phyloP scores from a whole-genome alignment of 2,888 invertebrate species.

The Orthosia gracilis region DNA sequence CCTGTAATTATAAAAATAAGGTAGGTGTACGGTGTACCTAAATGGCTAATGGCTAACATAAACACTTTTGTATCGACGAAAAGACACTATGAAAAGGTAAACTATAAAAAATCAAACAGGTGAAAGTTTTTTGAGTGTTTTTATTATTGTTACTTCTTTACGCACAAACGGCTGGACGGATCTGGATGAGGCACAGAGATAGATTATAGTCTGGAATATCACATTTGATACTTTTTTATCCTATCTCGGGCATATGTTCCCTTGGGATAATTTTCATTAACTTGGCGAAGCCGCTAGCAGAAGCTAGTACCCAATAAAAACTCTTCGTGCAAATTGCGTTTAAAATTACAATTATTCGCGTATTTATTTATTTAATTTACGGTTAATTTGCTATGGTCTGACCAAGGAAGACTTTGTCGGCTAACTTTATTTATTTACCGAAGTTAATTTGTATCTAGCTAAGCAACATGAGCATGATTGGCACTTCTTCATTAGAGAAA shows the following conservation, averaged over 20 bases:
- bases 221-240: no score
- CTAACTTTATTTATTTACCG: neutral
- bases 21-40: no score
- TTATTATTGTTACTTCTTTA: no score
- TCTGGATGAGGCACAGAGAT: no score
- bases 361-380: conserved; percentile 25
- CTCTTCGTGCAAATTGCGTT: conserved; percentile 25
- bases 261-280: no score
- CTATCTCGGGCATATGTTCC: no score
- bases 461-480: neutral
- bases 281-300: no score
- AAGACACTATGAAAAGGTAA: neutral
- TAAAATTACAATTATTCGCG: conserved; percentile 39
- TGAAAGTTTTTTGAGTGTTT: no score
- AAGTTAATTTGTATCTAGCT: neutral
- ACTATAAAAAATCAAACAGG: neutral
- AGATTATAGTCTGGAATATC: no score
- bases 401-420: conserved; percentile 1
- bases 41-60: no score
- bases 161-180: no score
- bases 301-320: neutral
- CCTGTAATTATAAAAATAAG: neutral
- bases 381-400: conserved; percentile 46
- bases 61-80: neutral
- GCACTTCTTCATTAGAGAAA: neutral